A percentile compares a stretch with the other conserved stretches of the same genome.
Conservation (phyloP, 2,797 vertebrate genomes). For the Chelidonichthys spinosus region DNA sequence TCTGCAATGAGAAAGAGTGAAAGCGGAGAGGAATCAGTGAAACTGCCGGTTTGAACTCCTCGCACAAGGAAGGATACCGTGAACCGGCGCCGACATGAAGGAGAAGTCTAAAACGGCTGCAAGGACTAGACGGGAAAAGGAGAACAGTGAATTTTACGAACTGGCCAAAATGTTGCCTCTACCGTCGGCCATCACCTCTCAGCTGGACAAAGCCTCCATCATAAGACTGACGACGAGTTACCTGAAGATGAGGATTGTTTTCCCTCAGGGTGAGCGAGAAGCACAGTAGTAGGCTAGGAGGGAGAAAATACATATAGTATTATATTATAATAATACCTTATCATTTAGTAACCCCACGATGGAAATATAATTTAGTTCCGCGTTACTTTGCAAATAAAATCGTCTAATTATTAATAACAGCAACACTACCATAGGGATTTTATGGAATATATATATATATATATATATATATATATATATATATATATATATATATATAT, state of each 20-base stretch:
- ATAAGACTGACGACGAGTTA: conserved; percentile 97
- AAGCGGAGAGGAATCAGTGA: conserved; percentile 45
- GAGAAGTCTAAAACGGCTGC: conserved; percentile 99
- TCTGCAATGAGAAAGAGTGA: conserved; percentile 59
- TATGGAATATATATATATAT: background rate
- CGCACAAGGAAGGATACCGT: conserved; percentile 62
- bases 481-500: no score
- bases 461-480: no score
- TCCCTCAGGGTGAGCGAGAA: conserved; percentile 92
- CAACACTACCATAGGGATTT: background rate
- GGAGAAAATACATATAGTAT: no score
- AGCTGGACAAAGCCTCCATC: conserved; percentile 97
- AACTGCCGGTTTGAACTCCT: conserved; percentile 74
- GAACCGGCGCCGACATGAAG: conserved; percentile 87
- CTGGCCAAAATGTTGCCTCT: conserved; percentile 96
- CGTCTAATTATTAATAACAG: background rate
- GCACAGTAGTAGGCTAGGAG: background rate
- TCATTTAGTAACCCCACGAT: background rate
- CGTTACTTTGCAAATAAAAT: background rate
- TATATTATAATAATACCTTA: background rate
- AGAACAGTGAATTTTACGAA: conserved; percentile 98
- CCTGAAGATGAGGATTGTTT: conserved; percentile 97
- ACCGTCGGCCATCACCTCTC: conserved; percentile 96
- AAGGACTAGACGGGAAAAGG: conserved; percentile 97
- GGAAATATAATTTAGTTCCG: background rate